Percentiles rank a stretch among this genome's conserved stretches.
Evolutionary conservation across 2,888 invertebrate species (phyloP).

Genomic region (Parnassius apollo): DNA sequence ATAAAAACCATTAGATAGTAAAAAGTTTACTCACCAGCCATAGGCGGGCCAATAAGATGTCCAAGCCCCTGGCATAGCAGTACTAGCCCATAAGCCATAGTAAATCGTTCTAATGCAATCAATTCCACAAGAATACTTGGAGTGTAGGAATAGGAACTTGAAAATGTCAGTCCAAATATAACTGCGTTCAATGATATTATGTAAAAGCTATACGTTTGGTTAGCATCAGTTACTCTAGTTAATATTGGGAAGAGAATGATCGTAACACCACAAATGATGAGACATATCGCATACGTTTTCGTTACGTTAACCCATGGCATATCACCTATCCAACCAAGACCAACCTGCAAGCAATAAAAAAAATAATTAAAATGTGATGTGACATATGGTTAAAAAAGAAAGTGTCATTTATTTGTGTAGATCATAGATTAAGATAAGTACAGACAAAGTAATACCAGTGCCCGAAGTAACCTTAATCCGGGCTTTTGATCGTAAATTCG

Average conservation of each 20-base stretch:
- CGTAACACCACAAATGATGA: conserved; percentile 84
- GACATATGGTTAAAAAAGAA: not conserved
- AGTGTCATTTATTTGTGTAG: no score
- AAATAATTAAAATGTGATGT: not conserved
- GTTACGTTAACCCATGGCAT: conserved; percentile 91
- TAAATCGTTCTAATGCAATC: conserved; percentile 94
- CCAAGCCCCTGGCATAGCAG: conserved; percentile 95
- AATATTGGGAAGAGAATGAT: conserved; percentile 83
- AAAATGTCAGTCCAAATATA: conserved; percentile 93
- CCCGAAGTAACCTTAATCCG: no score
- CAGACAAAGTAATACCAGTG: no score
- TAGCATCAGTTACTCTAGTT: conserved; percentile 58
- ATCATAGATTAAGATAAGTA: no score
- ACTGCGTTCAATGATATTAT: conserved; percentile 79
- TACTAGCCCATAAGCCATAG: conserved; percentile 94
- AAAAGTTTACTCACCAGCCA: conserved; percentile 85
- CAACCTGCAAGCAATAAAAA: conserved; percentile 76
- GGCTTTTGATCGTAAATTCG: no score
- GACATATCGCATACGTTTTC: conserved; percentile 90
- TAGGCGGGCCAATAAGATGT: conserved; percentile 95
- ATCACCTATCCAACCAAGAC: conserved; percentile 95
- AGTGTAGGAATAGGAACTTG: conserved; percentile 95
- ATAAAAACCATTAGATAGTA: not conserved
- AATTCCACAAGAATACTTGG: conserved; percentile 94
- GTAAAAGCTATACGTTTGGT: conserved; percentile 68